Conservation (phyloP, 2,888 invertebrate genomes). For the Cactoblastis cactorum region DNA sequence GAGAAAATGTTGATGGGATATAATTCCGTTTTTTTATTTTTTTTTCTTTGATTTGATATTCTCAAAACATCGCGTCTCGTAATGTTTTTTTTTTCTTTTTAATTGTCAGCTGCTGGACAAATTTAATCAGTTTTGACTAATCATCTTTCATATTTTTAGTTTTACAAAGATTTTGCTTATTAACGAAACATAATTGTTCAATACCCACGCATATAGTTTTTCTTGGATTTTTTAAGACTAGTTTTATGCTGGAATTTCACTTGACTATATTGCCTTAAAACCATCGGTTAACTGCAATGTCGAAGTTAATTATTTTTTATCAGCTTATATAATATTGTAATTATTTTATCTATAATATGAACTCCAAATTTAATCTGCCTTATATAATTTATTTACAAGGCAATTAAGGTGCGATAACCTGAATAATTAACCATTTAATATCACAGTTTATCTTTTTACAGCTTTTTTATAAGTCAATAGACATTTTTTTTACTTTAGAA, state of each 20-base stretch:
- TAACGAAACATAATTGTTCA: neutral
- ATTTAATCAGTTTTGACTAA: too few relatives aligned
- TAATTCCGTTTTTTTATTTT: too few relatives aligned
- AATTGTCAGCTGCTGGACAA: too few relatives aligned
- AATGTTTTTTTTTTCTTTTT: too few relatives aligned
- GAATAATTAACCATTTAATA: neutral
- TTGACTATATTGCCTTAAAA: neutral
- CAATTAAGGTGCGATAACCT: neutral
- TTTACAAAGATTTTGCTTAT: too few relatives aligned
- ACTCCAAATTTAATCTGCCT: neutral
- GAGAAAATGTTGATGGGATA: too few relatives aligned
- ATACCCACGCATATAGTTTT: neutral
- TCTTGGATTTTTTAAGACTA: neutral
- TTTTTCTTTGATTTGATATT: too few relatives aligned
- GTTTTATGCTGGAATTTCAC: neutral
- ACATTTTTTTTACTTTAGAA: neutral
- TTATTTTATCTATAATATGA: neutral
- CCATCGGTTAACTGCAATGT: too few relatives aligned
- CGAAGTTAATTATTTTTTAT: too few relatives aligned
- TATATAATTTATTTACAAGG: neutral
- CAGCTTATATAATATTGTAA: neutral
- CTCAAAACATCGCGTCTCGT: too few relatives aligned
- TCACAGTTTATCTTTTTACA: neutral
- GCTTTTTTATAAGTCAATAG: neutral
- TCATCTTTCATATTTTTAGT: neutral